These are phyloP conservation scores for Fragum whitleyi DNA, from an alignment of 2,888 invertebrate species.

Conservation along the genomic window DNA sequence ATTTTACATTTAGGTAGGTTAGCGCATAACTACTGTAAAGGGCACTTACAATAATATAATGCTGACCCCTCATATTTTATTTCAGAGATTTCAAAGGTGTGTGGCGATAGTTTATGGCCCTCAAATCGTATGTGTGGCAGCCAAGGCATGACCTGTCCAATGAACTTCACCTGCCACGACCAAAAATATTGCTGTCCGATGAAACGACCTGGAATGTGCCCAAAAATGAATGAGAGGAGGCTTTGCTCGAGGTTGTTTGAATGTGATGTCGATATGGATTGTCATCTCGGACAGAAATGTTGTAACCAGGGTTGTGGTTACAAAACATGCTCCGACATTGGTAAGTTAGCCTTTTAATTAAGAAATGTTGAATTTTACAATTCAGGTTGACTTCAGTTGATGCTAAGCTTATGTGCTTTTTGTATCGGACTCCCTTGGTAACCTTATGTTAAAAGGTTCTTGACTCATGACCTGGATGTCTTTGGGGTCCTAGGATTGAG, in stretches of 20 bases:
- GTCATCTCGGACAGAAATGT: not conserved
- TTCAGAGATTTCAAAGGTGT: not conserved
- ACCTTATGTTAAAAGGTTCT: too few relatives aligned
- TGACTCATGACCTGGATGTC: too few relatives aligned
- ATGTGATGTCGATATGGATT: constrained; percentile 8
- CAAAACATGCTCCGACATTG: constrained; percentile 1
- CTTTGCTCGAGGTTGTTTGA: not conserved
- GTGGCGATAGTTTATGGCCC: not conserved
- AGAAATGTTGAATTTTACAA: too few relatives aligned
- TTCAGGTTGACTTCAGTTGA: too few relatives aligned
- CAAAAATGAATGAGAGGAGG: not conserved
- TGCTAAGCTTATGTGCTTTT: too few relatives aligned
- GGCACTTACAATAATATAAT: too few relatives aligned
- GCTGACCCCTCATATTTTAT: not conserved
- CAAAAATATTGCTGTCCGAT: constrained; percentile 10
- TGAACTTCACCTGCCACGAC: not conserved
- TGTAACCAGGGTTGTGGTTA: constrained; percentile 10
- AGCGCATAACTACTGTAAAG: too few relatives aligned
- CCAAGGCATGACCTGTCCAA: not conserved
- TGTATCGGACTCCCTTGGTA: too few relatives aligned
- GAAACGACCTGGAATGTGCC: constrained; percentile 7
- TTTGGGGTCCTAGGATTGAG: too few relatives aligned
- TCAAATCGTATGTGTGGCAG: not conserved
- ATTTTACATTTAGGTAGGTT: too few relatives aligned
- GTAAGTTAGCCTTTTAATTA: not conserved